Evolutionary conservation across 2,888 invertebrate genomes (phyloP).

Genomic region (Drosophila antonietae): DNA sequence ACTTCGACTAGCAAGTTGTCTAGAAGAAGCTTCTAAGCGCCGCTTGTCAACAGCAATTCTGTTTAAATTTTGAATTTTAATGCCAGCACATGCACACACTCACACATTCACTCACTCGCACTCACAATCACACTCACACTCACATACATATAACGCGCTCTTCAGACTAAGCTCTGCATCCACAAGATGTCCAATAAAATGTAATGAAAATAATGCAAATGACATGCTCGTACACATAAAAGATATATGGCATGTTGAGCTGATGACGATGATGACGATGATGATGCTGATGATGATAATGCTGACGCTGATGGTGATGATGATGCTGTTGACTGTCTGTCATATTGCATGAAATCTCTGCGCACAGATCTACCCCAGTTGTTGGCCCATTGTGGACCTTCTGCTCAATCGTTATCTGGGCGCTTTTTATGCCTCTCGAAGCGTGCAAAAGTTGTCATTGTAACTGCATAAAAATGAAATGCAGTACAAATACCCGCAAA

Average conservation of each 20-base stretch:
- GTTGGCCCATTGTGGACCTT: conserved; percentile 20
- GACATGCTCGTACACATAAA: conserved; percentile 55
- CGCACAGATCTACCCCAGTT: conserved; percentile 4
- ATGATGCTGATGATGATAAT: conserved; percentile 21
- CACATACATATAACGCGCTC: neutral
- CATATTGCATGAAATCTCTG: conserved; percentile 63
- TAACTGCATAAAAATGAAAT: conserved; percentile 71
- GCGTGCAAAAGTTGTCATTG: conserved; percentile 70
- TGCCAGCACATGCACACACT: conserved; percentile 14
- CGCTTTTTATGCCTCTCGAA: conserved; percentile 54
- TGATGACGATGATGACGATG: conserved; percentile 24
- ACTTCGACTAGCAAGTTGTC: conserved; percentile 41
- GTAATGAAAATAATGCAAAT: conserved; percentile 75
- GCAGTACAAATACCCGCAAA: conserved; percentile 75
- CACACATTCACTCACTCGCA: neutral
- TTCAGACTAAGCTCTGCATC: conserved; percentile 17
- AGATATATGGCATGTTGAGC: conserved; percentile 24
- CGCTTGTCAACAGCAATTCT: conserved; percentile 33
- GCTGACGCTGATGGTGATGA: conserved; percentile 9
- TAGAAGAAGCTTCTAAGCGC: conserved; percentile 30
- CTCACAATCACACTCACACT: neutral
- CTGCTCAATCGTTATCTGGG: conserved; percentile 55
- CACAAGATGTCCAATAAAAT: conserved; percentile 47
- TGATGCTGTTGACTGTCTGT: conserved; percentile 36
- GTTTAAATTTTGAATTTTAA: conserved; percentile 52